Conservation (phyloP, 2,888 invertebrate genomes). For the Acheta domesticus region DNA sequence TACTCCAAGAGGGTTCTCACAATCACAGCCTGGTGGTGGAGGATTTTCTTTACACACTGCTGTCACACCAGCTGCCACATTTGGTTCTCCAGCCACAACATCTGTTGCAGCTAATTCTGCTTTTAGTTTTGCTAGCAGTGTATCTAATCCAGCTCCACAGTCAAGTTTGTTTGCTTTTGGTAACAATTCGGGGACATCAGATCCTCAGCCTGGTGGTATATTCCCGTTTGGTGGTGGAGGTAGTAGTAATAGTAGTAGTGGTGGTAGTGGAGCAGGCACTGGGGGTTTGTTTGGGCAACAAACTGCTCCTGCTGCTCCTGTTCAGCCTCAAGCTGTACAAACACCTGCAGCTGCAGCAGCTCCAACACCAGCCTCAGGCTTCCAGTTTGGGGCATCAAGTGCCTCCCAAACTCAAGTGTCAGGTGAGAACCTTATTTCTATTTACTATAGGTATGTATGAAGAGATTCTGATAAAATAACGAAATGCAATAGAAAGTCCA, state of each 20-base stretch:
- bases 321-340: background rate
- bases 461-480: background rate
- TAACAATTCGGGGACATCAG: background rate
- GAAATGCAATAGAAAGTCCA: too few relatives aligned
- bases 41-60: background rate
- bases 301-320: background rate
- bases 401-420: background rate
- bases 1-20: too few relatives aligned
- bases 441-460: background rate
- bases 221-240: background rate
- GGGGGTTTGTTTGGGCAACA: background rate
- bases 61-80: background rate
- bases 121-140: background rate
- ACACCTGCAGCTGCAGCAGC: background rate
- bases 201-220: background rate
- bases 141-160: too few relatives aligned
- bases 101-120: background rate
- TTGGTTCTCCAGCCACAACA: background rate
- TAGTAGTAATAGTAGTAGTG: background rate
- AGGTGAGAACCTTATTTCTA: background rate
- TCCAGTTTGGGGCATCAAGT: background rate
- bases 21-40: background rate
- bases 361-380: background rate
- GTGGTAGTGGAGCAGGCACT: background rate
- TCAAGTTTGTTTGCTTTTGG: too few relatives aligned